Base-by-base conservation (phyloP, 1,140 invertebrate genomes). In the Cherax destructor region DNA sequence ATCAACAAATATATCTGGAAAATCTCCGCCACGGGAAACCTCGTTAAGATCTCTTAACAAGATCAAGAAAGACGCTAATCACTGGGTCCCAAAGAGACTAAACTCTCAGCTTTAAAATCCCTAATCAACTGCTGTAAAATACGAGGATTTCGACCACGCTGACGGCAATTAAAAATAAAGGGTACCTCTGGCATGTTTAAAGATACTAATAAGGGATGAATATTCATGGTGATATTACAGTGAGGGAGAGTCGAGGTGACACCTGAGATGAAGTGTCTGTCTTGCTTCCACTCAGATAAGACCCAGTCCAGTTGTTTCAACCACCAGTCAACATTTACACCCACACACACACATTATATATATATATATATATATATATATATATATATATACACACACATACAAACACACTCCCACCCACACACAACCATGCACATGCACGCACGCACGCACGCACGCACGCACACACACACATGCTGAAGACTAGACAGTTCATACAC, bases 1-100 rank as follows among this genome's bases (percentile, higher is more conserved):
- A 74, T 74, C 69, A 74, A 24, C 24, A 74, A 9, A 21, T 30
- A 21, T 30, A 74, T 74, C 69, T 74, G 69, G 9, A 24, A 74
- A 74, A 30, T 6, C 24, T 30, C 5, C n/a, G 7, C 24, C 69
- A 5, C 9, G 69, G 69, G 69, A 74, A 74, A 30, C 69, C 69
- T 74, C 69, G 69, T 74, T 74, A 21, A 74, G 69, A 74, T 74
- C 69, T 30, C 69, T 30, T 18, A 13, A 74, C 69, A 74, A 74
- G 69, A 74, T 74, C 52, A 56, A 13, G 9, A 13, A 56, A 56
- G 52, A 56, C 52, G 5, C 52, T 56, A 56, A 56, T 56, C 52
- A 56, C 52, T 10, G 52, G 52, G 13, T 56, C 52, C 13, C 4
- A 56, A 9, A 56, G 52, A 56, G 52, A 9, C 52, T 10, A 56